Evolutionary conservation across 2,888 invertebrate species (phyloP).

Genomic region (Micoletzkya japonica): DNA sequence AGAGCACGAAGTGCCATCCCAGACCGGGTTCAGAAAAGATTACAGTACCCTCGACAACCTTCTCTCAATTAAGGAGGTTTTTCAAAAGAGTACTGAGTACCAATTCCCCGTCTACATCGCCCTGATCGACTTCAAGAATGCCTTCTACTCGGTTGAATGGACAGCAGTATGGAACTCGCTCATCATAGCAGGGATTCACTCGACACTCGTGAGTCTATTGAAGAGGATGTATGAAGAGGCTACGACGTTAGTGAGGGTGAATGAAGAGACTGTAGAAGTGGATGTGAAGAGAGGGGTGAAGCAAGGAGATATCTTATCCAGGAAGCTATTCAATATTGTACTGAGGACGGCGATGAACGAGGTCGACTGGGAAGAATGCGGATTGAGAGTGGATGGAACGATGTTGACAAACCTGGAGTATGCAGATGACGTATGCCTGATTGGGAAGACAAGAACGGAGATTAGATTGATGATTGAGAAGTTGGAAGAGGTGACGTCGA

Average conservation of each 20-base stretch:
- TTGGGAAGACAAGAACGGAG: background rate
- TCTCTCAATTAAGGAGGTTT: background rate
- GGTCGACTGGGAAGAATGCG: constrained; percentile 7
- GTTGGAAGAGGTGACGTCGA: background rate
- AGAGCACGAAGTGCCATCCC: background rate
- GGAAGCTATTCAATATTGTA: constrained; percentile 4
- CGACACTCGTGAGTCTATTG: background rate
- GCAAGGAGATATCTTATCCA: constrained; percentile 4
- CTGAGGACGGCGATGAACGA: constrained; percentile 4
- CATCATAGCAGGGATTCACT: background rate
- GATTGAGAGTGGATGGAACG: background rate
- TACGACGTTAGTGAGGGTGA: background rate
- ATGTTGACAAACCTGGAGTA: background rate
- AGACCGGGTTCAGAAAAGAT: constrained; percentile 2
- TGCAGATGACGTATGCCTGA: constrained; percentile 7
- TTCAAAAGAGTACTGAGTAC: background rate
- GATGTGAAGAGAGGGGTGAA: constrained; percentile 4
- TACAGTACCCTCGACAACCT: constrained; percentile 5
- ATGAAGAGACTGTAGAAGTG: background rate
- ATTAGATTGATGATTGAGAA: background rate
- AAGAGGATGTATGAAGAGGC: background rate
- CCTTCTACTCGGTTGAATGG: constrained; percentile 3
- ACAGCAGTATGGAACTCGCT: background rate
- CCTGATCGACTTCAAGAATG: constrained; percentile 5
- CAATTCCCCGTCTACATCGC: constrained; percentile 1